phyloP scores from a whole-genome alignment of 2,797 vertebrate species.

The Acrossocheilus fasciatus region DNA sequence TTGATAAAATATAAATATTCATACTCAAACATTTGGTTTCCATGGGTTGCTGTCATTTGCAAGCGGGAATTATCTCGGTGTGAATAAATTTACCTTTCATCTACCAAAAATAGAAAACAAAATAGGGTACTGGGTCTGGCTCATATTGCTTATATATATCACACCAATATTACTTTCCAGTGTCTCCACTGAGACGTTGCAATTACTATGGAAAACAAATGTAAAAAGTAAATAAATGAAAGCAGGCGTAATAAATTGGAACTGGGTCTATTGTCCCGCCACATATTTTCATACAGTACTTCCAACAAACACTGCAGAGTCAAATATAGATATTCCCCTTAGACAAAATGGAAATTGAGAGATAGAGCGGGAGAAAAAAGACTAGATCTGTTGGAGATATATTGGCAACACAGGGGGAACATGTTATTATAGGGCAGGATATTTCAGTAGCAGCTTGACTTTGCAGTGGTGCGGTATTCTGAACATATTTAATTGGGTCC shows the following conservation, averaged over 20 bases:
- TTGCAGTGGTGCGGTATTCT: conserved; percentile 50
- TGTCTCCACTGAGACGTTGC: conserved; percentile 21
- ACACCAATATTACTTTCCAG: conserved; percentile 6
- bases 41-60: neutral
- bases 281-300: conserved; percentile 24
- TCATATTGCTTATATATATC: conserved; percentile 18
- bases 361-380: conserved; percentile 41
- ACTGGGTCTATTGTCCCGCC: conserved; percentile 27
- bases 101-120: conserved; percentile 24
- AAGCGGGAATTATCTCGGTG: conserved; percentile 1
- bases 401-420: conserved; percentile 48
- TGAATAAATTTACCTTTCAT: conserved; percentile 7
- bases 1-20: conserved; percentile 4
- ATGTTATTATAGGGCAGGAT: conserved; percentile 42
- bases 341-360: conserved; percentile 46
- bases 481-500: conserved; percentile 55
- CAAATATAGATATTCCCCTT: conserved; percentile 51
- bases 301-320: conserved; percentile 39
- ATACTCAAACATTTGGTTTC: neutral
- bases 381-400: conserved; percentile 53
- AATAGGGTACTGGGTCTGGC: neutral
- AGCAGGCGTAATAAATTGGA: conserved; percentile 34
- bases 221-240: conserved; percentile 39
- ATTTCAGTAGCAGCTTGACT: conserved; percentile 55
- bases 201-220: conserved; percentile 32